Evolutionary conservation across 2,113 vertebrate genomes (phyloP).

Genomic region (Takifugu flavidus): DNA sequence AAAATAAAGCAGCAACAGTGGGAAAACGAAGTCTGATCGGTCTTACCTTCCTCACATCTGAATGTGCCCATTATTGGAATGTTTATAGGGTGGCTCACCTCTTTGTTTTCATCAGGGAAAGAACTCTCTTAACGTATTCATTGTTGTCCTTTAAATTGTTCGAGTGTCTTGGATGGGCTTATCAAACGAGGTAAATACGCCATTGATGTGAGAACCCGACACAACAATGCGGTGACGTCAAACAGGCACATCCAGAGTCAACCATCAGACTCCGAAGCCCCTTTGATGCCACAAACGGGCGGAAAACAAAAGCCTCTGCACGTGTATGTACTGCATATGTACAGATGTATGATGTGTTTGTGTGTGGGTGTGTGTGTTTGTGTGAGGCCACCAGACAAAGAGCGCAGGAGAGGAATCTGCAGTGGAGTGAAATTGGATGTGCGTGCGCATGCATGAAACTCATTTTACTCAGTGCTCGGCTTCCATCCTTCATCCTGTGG

Average conservation of each 20-base stretch:
- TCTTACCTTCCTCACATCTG: slow-evolving; percentile 23
- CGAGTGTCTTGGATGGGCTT: slow-evolving; percentile 43
- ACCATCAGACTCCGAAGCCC: slow-evolving; percentile 48
- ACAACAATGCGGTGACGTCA: slow-evolving; percentile 67
- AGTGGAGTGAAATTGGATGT: slow-evolving; percentile 56
- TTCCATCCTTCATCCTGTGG: slow-evolving; percentile 64
- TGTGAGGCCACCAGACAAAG: slow-evolving; percentile 35
- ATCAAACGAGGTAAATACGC: slow-evolving; percentile 66
- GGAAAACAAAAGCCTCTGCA: slow-evolving; percentile 56
- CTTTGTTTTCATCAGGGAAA: slow-evolving; percentile 30
- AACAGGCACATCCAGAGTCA: slow-evolving; percentile 64
- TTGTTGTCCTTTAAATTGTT: slow-evolving; percentile 47
- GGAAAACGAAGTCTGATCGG: slow-evolving; percentile 10
- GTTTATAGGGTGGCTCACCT: slow-evolving; percentile 30
- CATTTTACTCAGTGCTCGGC: slow-evolving; percentile 64
- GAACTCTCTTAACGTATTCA: slow-evolving; percentile 35
- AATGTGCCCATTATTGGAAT: slow-evolving; percentile 23
- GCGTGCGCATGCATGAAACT: slow-evolving; percentile 60
- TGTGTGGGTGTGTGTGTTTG: slow-evolving; percentile 3
- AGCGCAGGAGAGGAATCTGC: slow-evolving; percentile 31
- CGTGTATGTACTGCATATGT: slow-evolving; percentile 44
- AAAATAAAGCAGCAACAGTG: slow-evolving; percentile 21
- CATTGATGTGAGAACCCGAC: slow-evolving; percentile 65
- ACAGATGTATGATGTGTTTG: slow-evolving; percentile 20
- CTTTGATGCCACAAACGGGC: slow-evolving; percentile 65